A percentile compares a stretch with the other conserved stretches of the same genome.
Conservation (phyloP, 2,113 vertebrate species). For the Procapra przewalskii region DNA sequence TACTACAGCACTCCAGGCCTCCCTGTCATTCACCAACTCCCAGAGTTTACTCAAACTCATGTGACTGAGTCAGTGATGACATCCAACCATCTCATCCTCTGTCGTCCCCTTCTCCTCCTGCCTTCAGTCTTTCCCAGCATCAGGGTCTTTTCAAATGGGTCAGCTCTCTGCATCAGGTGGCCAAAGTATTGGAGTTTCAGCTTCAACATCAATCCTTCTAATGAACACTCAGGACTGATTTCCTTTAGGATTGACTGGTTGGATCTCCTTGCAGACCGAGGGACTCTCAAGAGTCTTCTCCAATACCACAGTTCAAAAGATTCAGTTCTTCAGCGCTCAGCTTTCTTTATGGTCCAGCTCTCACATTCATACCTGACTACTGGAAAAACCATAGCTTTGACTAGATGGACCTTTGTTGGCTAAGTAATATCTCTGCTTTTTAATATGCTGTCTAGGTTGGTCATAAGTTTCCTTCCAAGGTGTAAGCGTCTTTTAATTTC, state of each 20-base stretch:
- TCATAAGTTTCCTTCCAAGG: background rate
- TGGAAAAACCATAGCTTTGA: background rate
- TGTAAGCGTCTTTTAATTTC: fast-evolving
- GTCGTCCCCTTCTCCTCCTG: background rate
- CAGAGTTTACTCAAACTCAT: background rate
- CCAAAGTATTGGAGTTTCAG: background rate
- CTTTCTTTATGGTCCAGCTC: background rate
- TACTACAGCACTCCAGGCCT: background rate
- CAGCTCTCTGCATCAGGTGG: background rate
- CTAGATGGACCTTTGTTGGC: background rate
- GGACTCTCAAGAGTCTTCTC: background rate
- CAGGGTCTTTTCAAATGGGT: background rate
- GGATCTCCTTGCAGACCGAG: background rate
- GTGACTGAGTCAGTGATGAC: background rate
- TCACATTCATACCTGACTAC: background rate
- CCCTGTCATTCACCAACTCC: background rate
- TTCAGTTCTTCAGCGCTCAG: background rate
- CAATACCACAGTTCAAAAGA: background rate
- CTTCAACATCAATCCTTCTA: background rate
- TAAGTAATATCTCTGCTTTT: background rate
- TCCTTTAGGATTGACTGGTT: background rate
- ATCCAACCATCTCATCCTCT: background rate
- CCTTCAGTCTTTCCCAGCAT: background rate
- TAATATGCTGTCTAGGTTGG: background rate
- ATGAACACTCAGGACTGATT: background rate